A percentile compares a stretch with the other conserved stretches of the same genome.
These are phyloP conservation scores for Neostethus bicornis DNA, from an alignment of 2,797 vertebrate genomes.

Conservation along the genomic window DNA sequence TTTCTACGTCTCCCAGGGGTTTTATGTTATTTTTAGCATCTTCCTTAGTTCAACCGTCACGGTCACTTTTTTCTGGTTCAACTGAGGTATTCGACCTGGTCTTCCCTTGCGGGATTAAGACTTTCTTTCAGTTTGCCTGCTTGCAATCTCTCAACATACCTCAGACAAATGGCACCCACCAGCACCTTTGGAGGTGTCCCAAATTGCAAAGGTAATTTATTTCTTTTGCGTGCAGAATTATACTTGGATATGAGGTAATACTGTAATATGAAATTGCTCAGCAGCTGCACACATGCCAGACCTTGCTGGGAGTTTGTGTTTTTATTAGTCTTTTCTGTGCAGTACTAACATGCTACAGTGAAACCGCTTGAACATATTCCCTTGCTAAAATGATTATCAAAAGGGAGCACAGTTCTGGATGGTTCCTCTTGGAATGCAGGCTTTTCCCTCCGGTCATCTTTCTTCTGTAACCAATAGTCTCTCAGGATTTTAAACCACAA, in stretches of 20 bases:
- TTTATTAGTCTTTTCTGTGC: constrained; percentile 55
- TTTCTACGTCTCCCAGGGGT: constrained; percentile 41
- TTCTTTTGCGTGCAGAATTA: constrained; percentile 52
- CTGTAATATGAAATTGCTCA: constrained; percentile 60
- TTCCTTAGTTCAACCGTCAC: constrained; percentile 42
- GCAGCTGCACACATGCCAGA: constrained; percentile 42
- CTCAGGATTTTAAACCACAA: constrained; percentile 65
- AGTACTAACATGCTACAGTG: constrained; percentile 41
- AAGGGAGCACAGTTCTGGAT: constrained; percentile 50
- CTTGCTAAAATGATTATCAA: constrained; percentile 49
- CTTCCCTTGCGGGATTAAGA: constrained; percentile 37
- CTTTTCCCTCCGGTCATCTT: constrained; percentile 57
- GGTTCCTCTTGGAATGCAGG: constrained; percentile 68
- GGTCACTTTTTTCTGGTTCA: constrained; percentile 65
- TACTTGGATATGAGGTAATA: constrained; percentile 55
- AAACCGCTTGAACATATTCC: constrained; percentile 47
- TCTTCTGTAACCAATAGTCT: constrained; percentile 55
- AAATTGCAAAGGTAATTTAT: constrained; percentile 70
- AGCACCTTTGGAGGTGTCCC: constrained; percentile 53
- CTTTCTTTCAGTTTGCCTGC: constrained; percentile 30
- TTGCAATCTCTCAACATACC: constrained; percentile 16
- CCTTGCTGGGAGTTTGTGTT: constrained; percentile 41
- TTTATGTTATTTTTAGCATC: constrained; percentile 43
- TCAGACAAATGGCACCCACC: constrained; percentile 39
- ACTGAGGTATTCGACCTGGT: constrained; percentile 51